These are phyloP conservation scores for Lepidurus packardi DNA, from an alignment of 1,140 invertebrate genomes.

Conservation along the genomic window DNA sequence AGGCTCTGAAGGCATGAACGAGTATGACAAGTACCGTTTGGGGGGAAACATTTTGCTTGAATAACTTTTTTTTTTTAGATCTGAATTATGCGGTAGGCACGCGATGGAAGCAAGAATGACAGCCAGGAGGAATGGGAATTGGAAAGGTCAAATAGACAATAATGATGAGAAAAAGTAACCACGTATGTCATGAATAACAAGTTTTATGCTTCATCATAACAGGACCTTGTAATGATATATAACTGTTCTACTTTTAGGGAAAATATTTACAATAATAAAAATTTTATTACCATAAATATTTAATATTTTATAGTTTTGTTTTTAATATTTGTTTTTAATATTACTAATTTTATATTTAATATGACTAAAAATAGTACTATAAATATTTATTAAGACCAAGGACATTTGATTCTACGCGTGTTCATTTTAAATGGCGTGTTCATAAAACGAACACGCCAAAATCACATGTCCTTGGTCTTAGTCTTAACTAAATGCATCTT, in stretches of 20 bases:
- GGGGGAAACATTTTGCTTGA: not conserved
- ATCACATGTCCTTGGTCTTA: no score
- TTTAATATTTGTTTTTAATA: not conserved
- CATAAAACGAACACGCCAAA: no score
- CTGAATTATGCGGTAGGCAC: not conserved
- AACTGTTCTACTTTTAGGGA: constrained; percentile 4
- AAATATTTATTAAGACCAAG: no score
- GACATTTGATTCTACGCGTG: no score
- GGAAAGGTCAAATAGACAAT: not conserved
- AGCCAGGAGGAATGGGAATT: not conserved
- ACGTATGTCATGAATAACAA: not conserved
- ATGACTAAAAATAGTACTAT: not conserved
- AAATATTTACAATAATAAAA: not conserved
- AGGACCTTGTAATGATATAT: not conserved
- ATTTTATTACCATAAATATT: not conserved
- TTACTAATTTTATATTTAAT: not conserved
- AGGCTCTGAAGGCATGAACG: not conserved
- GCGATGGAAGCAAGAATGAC: not conserved
- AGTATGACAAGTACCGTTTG: constrained; percentile 2
- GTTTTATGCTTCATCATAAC: no score
- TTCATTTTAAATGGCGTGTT: no score
- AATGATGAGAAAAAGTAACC: not conserved
- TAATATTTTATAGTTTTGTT: not conserved
- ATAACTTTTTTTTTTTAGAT: not conserved
- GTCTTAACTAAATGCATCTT: no score